Conservation (phyloP, 2,797 vertebrate species). For the Pyrocephalus nanus region DNA sequence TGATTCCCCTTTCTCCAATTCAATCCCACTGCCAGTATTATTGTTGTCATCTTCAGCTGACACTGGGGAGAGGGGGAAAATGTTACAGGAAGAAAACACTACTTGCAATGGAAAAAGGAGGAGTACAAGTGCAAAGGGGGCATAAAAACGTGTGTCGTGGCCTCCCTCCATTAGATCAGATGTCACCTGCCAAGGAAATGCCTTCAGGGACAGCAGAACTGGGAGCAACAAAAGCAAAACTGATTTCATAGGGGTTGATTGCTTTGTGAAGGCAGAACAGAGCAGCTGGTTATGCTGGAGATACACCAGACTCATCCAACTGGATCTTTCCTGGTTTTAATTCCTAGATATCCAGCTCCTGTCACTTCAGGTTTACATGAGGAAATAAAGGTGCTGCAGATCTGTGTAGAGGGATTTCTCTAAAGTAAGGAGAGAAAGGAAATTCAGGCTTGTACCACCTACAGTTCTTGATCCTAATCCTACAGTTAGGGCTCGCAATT, state of each 20-base stretch:
- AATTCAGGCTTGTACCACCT: not conserved
- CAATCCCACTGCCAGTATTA: not conserved
- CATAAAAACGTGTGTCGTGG: not conserved
- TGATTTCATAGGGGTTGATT: not conserved
- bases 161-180: not conserved
- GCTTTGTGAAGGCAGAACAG: not conserved
- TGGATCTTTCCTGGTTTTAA: not conserved
- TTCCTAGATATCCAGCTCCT: not conserved
- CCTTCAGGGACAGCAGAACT: not conserved
- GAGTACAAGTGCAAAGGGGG: not conserved
- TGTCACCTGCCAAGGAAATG: not conserved
- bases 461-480: not conserved
- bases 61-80: not conserved
- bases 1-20: constrained; percentile 15
- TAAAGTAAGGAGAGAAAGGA: not conserved
- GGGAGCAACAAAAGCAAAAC: not conserved
- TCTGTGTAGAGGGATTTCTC: not conserved
- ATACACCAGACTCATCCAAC: not conserved
- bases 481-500: not conserved
- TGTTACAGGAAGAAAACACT: not conserved
- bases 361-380: not conserved
- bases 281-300: not conserved
- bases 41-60: not conserved
- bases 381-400: not conserved
- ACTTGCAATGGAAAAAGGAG: not conserved